Evolutionary conservation across 2,797 vertebrate genomes (phyloP).

Genomic region (Leucoraja ocellata): DNA sequence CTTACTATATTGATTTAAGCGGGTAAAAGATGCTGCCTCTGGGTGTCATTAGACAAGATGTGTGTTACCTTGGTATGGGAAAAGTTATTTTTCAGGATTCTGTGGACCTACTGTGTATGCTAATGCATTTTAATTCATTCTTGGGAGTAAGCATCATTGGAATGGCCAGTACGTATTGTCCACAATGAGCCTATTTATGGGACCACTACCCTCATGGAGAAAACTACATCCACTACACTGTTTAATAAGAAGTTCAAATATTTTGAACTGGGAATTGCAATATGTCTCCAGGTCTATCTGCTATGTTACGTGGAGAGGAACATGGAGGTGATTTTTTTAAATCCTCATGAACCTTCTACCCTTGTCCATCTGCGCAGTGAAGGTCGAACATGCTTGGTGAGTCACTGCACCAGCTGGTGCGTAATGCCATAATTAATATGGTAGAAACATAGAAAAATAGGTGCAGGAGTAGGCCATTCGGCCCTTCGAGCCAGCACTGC

Average conservation of each 20-base stretch:
- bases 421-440: not conserved
- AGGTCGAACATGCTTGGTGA: not conserved
- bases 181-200: not conserved
- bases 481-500: too few relatives aligned
- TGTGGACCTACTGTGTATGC: not conserved
- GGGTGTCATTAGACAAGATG: not conserved
- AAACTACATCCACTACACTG: not conserved
- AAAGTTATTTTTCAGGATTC: not conserved
- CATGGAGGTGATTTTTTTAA: not conserved
- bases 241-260: not conserved
- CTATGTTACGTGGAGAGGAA: not conserved
- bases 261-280: not conserved
- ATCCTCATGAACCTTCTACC: not conserved
- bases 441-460: too few relatives aligned
- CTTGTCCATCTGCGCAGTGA: not conserved
- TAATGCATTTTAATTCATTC: not conserved
- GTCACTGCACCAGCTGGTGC: not conserved
- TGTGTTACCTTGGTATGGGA: not conserved
- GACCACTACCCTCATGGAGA: not conserved
- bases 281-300: not conserved
- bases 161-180: not conserved
- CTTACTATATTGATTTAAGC: not conserved
- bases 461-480: too few relatives aligned
- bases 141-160: not conserved
- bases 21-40: not conserved